Evolutionary conservation across 2,888 invertebrate species (phyloP).

Genomic region (Ectemnius cavifrons): DNA sequence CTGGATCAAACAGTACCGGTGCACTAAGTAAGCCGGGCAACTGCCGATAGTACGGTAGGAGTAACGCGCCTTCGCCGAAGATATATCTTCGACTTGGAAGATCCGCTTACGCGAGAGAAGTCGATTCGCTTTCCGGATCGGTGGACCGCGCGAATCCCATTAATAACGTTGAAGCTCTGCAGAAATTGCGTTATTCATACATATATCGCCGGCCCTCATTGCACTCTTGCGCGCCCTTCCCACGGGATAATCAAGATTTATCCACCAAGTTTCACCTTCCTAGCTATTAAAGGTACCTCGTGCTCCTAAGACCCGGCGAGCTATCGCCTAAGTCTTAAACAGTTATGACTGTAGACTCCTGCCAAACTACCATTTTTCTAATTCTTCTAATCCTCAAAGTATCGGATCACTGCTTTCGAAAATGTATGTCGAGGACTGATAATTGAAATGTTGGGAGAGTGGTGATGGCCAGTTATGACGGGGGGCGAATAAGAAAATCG

Average conservation of each 20-base stretch:
- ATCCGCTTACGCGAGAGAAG: constrained; percentile 34
- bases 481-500: constrained; percentile 22
- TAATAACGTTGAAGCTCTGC: constrained; percentile 40
- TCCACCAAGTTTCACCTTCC: too few species aligned
- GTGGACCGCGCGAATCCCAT: constrained; percentile 46
- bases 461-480: too few species aligned
- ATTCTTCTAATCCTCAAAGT: too few species aligned
- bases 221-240: too few species aligned
- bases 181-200: constrained; percentile 30
- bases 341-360: too few species aligned
- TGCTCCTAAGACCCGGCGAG: too few species aligned
- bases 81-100: constrained; percentile 23
- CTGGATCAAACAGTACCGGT: too few species aligned
- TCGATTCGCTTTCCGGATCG: constrained; percentile 51
- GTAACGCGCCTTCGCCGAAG: constrained; percentile 14
- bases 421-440: background rate
- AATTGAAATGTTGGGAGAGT: constrained; percentile 8
- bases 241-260: too few species aligned
- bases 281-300: too few species aligned
- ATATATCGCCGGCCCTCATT: background rate
- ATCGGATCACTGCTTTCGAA: too few species aligned
- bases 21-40: background rate
- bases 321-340: too few species aligned
- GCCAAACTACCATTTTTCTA: background rate
- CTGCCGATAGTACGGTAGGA: constrained; percentile 3